Conservation (phyloP, 2,113 vertebrate species). For the Protobothrops mucrosquamatus region DNA sequence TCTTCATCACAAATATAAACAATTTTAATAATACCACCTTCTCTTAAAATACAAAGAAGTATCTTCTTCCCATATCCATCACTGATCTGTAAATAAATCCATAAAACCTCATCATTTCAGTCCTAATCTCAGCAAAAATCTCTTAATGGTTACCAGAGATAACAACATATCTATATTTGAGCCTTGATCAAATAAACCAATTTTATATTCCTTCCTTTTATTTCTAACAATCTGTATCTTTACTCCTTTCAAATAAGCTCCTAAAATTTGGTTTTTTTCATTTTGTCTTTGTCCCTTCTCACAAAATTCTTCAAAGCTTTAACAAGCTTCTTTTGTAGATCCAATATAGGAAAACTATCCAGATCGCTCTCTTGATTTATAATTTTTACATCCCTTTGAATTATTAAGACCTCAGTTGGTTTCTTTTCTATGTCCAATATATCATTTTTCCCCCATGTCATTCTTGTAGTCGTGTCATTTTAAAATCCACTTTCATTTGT, state of each 20-base stretch:
- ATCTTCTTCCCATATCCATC: neutral
- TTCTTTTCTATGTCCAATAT: neutral
- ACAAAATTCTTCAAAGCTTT: neutral
- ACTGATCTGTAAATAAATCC: neutral
- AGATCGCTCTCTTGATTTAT: neutral
- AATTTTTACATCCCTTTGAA: neutral
- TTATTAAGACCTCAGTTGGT: neutral
- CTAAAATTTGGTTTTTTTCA: neutral
- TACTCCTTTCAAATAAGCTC: neutral
- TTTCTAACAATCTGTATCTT: neutral
- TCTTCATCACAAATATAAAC: neutral
- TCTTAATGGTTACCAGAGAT: neutral
- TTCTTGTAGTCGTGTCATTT: neutral
- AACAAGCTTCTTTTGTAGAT: neutral
- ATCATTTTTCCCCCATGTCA: neutral
- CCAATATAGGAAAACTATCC: neutral
- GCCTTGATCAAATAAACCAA: neutral
- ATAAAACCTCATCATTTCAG: neutral
- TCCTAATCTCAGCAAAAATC: neutral
- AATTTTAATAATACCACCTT: neutral
- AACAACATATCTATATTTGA: neutral
- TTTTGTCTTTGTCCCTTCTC: neutral
- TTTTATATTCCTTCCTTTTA: neutral
- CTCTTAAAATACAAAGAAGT: neutral
- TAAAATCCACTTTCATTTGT: neutral